Evolutionary conservation across 2,888 invertebrate species (phyloP).

Genomic region (Yponomeuta cagnagella): DNA sequence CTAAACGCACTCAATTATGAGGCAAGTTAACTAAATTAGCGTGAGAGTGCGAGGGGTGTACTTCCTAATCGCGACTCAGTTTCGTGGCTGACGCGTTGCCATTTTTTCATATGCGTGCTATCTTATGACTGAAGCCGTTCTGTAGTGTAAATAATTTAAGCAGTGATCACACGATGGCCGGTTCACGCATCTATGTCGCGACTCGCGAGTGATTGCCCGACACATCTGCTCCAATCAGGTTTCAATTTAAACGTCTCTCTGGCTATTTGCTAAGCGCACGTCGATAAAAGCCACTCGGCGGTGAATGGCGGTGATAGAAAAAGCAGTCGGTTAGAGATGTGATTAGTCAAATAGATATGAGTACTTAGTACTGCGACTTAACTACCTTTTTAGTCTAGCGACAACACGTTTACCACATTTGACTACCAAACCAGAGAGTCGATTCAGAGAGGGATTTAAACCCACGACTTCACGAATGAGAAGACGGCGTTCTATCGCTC

Average conservation of each 20-base stretch:
- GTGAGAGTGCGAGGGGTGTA: no score
- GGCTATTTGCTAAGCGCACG: background rate
- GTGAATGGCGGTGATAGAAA: background rate
- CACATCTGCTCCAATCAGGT: slow-evolving; percentile 1
- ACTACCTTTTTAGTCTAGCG: no score
- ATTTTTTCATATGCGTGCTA: background rate
- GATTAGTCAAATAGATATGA: background rate
- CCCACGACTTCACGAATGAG: no score
- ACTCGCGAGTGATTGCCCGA: background rate
- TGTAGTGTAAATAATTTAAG: background rate
- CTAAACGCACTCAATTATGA: no score
- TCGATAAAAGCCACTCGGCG: background rate
- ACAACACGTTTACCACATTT: no score
- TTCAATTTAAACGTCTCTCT: background rate
- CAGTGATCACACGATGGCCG: background rate
- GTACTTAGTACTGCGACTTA: background rate
- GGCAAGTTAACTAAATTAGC: no score
- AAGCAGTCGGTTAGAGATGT: background rate
- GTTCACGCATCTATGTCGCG: background rate
- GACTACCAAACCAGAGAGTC: no score
- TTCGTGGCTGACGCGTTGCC: no score
- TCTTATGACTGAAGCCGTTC: background rate
- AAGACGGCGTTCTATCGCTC: no score
- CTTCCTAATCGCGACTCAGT: no score
- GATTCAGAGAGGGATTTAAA: no score